Conservation (phyloP, 2,888 invertebrate genomes). For the Phyllotreta cruciferae region DNA sequence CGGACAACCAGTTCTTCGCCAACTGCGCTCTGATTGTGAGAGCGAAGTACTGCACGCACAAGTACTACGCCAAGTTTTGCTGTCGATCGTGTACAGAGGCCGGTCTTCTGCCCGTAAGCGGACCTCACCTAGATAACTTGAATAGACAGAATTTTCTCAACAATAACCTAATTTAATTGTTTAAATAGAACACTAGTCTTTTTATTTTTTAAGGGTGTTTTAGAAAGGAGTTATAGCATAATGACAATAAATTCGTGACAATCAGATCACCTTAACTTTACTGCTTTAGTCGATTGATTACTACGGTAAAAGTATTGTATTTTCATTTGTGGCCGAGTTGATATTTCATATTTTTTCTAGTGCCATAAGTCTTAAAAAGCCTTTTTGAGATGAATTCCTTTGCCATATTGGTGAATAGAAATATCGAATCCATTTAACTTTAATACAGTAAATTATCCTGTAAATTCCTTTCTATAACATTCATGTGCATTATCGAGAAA, state of each 20-base stretch:
- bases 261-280: no score
- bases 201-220: conserved; percentile 35
- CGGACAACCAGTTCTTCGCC: conserved; percentile 87
- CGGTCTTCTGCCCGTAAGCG: conserved; percentile 70
- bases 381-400: conserved; percentile 22
- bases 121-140: conserved; percentile 58
- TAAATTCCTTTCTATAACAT: no score
- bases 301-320: no score
- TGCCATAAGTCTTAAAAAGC: conserved; percentile 7
- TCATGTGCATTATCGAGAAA: no score
- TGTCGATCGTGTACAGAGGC: conserved; percentile 91
- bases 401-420: conserved; percentile 29
- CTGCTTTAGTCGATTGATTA: no score
- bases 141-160: conserved; percentile 48
- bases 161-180: conserved; percentile 48
- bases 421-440: conserved; percentile 5
- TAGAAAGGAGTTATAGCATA: conserved; percentile 6
- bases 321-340: background rate
- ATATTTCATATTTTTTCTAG: background rate
- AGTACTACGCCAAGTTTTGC: conserved; percentile 92
- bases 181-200: conserved; percentile 43
- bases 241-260: no score
- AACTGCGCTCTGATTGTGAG: conserved; percentile 88
- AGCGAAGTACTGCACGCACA: conserved; percentile 84
- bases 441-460: no score